These are phyloP conservation scores for Hofmannophila pseudospretella DNA, from an alignment of 2,888 invertebrate species.

Conservation along the genomic window DNA sequence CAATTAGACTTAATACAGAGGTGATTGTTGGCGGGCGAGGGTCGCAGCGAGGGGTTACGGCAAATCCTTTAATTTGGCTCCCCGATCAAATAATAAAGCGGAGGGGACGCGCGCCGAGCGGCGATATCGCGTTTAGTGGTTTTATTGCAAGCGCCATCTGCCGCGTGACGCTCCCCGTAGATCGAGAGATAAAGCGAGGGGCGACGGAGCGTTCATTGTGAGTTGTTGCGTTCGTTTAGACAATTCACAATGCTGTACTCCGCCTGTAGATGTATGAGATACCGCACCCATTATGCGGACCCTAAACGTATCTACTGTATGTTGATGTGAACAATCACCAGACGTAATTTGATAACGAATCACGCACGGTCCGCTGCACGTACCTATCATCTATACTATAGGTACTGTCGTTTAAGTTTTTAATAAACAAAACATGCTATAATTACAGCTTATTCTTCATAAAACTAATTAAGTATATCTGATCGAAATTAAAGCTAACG, in stretches of 20 bases:
- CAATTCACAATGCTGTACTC: slow-evolving; percentile 59
- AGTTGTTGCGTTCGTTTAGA: slow-evolving; percentile 65
- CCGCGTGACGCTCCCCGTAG: slow-evolving; percentile 57
- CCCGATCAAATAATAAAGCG: slow-evolving; percentile 77
- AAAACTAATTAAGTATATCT: background rate
- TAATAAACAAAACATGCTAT: slow-evolving; percentile 6
- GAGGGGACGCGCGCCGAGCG: slow-evolving; percentile 53
- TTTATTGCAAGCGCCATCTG: slow-evolving; percentile 78
- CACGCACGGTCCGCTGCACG: slow-evolving; percentile 19
- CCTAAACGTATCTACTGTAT: slow-evolving; percentile 48
- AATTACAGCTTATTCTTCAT: background rate
- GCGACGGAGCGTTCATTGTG: slow-evolving; percentile 53
- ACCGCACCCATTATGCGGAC: slow-evolving; percentile 51
- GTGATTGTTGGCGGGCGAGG: slow-evolving; percentile 75
- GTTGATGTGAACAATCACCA: slow-evolving; percentile 47
- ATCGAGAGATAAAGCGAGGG: slow-evolving; percentile 71
- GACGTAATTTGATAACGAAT: slow-evolving; percentile 57
- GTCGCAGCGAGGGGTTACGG: slow-evolving; percentile 69
- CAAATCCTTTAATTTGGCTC: slow-evolving; percentile 78
- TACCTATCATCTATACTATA: slow-evolving; percentile 7
- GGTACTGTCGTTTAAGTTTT: slow-evolving; percentile 7
- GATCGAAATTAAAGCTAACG: slow-evolving; percentile 10
- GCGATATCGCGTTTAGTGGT: slow-evolving; percentile 77
- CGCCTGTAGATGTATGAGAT: slow-evolving; percentile 56
- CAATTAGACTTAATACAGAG: slow-evolving; percentile 79